Base-by-base conservation (phyloP, 2,888 invertebrate genomes). In the Ligdia adustata region DNA sequence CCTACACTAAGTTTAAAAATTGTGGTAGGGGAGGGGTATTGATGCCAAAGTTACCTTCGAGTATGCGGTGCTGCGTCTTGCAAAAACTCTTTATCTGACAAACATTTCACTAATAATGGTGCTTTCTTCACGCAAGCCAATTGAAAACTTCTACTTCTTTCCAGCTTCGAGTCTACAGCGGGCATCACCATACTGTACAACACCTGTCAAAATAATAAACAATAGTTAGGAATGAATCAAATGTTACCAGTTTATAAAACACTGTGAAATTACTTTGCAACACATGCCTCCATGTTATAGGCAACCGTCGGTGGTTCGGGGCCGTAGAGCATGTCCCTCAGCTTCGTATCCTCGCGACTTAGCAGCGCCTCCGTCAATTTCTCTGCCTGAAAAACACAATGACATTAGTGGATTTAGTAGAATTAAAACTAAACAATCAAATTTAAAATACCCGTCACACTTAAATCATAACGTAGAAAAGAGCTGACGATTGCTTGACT, bases 121-220 rank as follows among this genome's bases (percentile, higher is more conserved):
- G 89, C 84, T 51, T 93, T 93, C 64, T 92, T 92, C 43, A 93
- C 88, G 79, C 93, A 93, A 2, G 92, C 91, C 26, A 92, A 72
- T 75, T 94, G 93, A 57, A 91, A 89, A 60, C 83, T 89, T 34
- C 91, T 80, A 55, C 91, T 85, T 2, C 91, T 93, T 28, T 96
- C 96, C 1, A 96, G 93, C 62, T 94, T 91, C 1, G 96, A 94
- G 66, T 96, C 96, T 4, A 94, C 87, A 4, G 98, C 97, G 7
- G 99, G 99, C 95, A 99, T 96, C 55, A 99, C 90, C 79, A 98
- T 92, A 53, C 97, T 95, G 81, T 98, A 97, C 52, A 98, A 90
- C 34, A 98, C 96, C 90, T 91, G 59, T n/a, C 26, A 48, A 31
- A 18, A 18, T 1, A 16, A 16, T 16, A 16, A 16, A 42, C n/a